These are phyloP conservation scores for Leucoma salicis DNA, from an alignment of 2,888 invertebrate genomes.

Conservation along the genomic window DNA sequence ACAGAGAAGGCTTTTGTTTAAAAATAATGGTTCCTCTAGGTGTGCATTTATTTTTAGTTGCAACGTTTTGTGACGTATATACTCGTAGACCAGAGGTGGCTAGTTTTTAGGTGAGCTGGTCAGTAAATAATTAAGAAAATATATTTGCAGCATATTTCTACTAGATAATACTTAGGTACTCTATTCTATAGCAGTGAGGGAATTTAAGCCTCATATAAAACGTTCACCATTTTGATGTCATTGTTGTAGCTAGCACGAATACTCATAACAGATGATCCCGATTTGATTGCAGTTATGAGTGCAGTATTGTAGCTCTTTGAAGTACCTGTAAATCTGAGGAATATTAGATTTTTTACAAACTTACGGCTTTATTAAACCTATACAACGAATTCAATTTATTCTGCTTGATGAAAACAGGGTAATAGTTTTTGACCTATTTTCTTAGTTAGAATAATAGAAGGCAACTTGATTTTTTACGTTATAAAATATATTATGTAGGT, in stretches of 20 bases:
- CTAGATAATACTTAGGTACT: slow-evolving; percentile 14
- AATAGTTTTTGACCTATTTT: too few species aligned
- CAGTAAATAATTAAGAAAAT: neutral
- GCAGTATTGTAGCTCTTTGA: slow-evolving; percentile 56
- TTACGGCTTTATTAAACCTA: neutral
- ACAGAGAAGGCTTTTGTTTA: too few species aligned
- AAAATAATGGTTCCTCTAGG: too few species aligned
- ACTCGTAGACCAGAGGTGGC: too few species aligned
- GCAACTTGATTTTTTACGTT: too few species aligned
- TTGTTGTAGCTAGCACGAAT: slow-evolving; percentile 65
- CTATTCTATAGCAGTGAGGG: slow-evolving; percentile 29
- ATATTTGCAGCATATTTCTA: neutral
- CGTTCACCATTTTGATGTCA: slow-evolving; percentile 54
- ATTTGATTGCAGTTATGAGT: slow-evolving; percentile 69
- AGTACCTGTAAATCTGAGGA: slow-evolving; percentile 34
- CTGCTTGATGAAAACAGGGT: too few species aligned
- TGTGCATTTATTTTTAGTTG: too few species aligned
- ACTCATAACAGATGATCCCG: slow-evolving; percentile 73
- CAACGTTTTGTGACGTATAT: too few species aligned
- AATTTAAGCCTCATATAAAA: slow-evolving; percentile 44
- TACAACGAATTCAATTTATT: too few species aligned
- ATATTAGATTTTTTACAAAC: slow-evolving; percentile 11
- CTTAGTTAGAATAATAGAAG: too few species aligned
- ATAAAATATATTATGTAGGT: too few species aligned
- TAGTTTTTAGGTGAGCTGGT: too few species aligned